phyloP scores from a whole-genome alignment of 2,113 vertebrate species.

The Phoxinus phoxinus region DNA sequence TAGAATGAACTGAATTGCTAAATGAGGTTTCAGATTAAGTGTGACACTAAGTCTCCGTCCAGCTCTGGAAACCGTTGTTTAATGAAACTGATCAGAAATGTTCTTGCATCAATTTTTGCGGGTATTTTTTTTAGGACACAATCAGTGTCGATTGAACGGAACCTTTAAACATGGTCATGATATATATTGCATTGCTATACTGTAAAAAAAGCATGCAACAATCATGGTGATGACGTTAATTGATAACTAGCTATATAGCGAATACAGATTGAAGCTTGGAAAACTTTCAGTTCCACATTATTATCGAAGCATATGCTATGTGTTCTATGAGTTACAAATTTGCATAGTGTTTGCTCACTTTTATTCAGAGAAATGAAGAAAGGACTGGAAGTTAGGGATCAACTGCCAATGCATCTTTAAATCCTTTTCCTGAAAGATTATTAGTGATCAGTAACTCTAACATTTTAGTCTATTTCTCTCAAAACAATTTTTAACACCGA shows the following conservation, averaged over 20 bases:
- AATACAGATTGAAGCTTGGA: not conserved
- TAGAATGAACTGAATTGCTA: slow-evolving; percentile 46
- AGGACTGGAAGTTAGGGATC: not conserved
- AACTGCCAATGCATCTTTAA: not conserved
- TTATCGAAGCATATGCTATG: not conserved
- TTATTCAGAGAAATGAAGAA: not conserved
- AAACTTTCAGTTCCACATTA: not conserved
- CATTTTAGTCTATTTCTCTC: not conserved
- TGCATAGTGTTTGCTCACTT: not conserved
- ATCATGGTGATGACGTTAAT: not conserved
- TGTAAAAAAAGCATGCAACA: slow-evolving; percentile 53
- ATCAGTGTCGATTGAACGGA: slow-evolving; percentile 20
- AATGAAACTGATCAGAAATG: not conserved
- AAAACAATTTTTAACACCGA: not conserved
- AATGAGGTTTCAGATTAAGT: slow-evolving; percentile 33
- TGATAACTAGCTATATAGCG: slow-evolving; percentile 30
- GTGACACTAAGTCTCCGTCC: slow-evolving; percentile 49
- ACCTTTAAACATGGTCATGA: slow-evolving; percentile 34
- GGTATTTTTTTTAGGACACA: slow-evolving; percentile 3
- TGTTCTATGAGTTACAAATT: not conserved
- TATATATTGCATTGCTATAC: slow-evolving; percentile 53
- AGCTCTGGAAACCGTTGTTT: slow-evolving; percentile 18
- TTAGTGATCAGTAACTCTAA: not conserved
- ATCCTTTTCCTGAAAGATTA: not conserved
- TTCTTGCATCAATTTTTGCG: not conserved